Evolutionary conservation across 2,113 vertebrate genomes (phyloP), one percentile per base, ranked within the genome.

Genomic region (Nothoprocta perdicaria): DNA sequence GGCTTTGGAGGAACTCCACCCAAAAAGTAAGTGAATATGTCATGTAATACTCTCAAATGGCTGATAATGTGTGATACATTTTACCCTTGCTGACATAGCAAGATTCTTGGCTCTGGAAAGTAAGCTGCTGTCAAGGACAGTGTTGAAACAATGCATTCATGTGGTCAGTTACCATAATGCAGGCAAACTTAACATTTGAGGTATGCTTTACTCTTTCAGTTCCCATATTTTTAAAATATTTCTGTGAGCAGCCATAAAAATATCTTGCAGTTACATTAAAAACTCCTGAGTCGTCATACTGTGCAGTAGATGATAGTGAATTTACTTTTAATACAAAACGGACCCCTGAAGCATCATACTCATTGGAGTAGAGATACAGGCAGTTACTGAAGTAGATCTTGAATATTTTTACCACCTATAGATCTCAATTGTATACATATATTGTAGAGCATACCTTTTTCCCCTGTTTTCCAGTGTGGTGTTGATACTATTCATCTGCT

Each of bases 1-100:
- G 98, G 98, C 95, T 98, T 99, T 97, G 98, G 98, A 96, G 98
- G 98, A 92, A 98, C 93, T 40, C 96, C 97, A 81, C 96, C 98
- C 62, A 99, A 99, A 97, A 98, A 98, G 98, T 99, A 97, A 98
- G 98, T 85, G 48, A 12, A 12, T 55, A 12, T 21, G 8, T 67
- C 12, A 23, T 16, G 53, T 69, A 26, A 9, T 77, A 24, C 29
- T 86, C 14, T 73, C 5, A 31, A 2, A 0, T 40, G 53, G 61
- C n/a, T 55, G 53, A 14, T 75, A 81, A 62, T 52, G 16, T 72
- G 11, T 72, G 58, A 8, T 27, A 35, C 43, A 31, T 40, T 76
- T 84, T 35, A 31, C 2, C 14, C 46, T n/a, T 60, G 46, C 22
- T 63, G 38, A 33, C 5, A 5, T 46, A 16, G 52, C 43, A 75